Conservation (phyloP, 2,888 invertebrate genomes). For the Ephialtes manifestator region DNA sequence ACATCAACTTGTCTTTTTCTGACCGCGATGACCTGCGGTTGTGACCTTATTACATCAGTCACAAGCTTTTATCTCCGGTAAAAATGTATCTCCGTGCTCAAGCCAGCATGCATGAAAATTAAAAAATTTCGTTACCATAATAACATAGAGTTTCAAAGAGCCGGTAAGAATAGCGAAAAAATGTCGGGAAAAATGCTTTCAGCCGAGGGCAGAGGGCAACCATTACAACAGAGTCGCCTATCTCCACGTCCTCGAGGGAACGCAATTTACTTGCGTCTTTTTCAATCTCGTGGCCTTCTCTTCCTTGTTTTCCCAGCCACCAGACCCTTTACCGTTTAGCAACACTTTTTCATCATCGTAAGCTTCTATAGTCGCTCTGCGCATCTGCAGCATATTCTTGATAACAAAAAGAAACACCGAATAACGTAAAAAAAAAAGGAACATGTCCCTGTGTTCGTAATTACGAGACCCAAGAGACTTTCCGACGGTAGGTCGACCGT, state of each 20-base stretch:
- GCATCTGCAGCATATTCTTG: constrained; percentile 14
- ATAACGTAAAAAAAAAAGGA: constrained; percentile 12
- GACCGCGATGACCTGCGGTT: too few species aligned
- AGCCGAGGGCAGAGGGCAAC: constrained; percentile 13
- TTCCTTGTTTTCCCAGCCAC: background rate
- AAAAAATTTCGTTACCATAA: constrained; percentile 49
- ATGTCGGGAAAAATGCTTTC: constrained; percentile 39
- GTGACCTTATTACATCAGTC: background rate
- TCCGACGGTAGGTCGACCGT: constrained; percentile 24
- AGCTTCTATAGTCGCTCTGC: constrained; percentile 1
- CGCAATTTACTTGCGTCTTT: constrained; percentile 63
- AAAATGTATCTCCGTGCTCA: constrained; percentile 11
- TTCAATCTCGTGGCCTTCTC: constrained; percentile 45
- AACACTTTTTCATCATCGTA: constrained; percentile 46
- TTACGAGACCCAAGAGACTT: constrained; percentile 52
- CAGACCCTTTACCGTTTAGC: constrained; percentile 1
- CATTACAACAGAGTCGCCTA: constrained; percentile 9
- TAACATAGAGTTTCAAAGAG: constrained; percentile 16
- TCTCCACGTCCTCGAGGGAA: constrained; percentile 41
- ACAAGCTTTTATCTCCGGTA: background rate
- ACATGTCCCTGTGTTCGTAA: constrained; percentile 29
- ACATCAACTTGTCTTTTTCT: background rate
- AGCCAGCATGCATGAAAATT: constrained; percentile 15
- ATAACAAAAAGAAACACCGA: constrained; percentile 29
- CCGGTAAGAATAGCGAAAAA: constrained; percentile 3